Evolutionary conservation across 2,113 vertebrate genomes (phyloP).

Genomic region (Microtus montanus): DNA sequence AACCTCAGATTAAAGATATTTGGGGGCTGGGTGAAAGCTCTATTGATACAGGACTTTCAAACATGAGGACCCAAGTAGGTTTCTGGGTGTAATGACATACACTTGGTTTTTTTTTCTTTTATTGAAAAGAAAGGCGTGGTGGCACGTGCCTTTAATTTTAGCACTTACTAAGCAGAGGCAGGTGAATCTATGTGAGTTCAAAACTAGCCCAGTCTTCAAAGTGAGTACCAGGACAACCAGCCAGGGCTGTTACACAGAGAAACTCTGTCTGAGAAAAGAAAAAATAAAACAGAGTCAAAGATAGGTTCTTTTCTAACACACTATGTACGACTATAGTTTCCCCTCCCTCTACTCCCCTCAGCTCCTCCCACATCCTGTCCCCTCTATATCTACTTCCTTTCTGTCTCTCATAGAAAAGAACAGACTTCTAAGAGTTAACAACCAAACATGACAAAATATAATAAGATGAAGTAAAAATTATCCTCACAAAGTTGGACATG

Average conservation of each 20-base stretch:
- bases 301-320: background rate
- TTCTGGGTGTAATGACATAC: background rate
- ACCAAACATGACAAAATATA: background rate
- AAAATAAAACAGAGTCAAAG: background rate
- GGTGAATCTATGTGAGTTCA: background rate
- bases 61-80: background rate
- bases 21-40: background rate
- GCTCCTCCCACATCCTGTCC: too few relatives aligned
- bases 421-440: background rate
- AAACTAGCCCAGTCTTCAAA: background rate
- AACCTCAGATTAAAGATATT: background rate
- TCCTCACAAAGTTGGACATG: background rate
- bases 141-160: background rate
- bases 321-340: background rate
- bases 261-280: background rate
- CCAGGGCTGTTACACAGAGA: background rate
- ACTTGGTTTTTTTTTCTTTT: background rate
- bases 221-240: background rate
- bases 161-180: background rate
- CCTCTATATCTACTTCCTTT: background rate
- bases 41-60: background rate
- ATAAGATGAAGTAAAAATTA: background rate
- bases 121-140: background rate
- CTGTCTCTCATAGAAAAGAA: background rate
- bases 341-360: background rate